Evolutionary conservation across 2,113 vertebrate genomes (phyloP), one percentile per base, ranked within the genome.

Genomic region (Urocitellus parryii): DNA sequence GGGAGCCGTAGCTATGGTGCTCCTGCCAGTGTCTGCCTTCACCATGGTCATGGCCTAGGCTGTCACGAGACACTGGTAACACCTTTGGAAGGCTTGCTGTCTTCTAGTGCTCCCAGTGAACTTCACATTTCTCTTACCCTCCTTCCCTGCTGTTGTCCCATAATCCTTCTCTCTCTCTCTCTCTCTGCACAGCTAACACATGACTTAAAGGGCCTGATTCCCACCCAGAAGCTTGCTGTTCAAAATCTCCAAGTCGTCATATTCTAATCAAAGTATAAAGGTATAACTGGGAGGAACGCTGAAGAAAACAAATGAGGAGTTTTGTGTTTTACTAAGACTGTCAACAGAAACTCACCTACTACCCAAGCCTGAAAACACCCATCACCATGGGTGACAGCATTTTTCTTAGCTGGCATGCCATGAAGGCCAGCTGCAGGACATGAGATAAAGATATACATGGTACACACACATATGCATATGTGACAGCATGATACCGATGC

Each of bases 51-150:
- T 95, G 1, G 96, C 97, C 42, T 99, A 98, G 98, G 97, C 98
- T 96, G 93, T 98, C 90, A 76, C 99, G 96, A 98, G 98, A 97
- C 98, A 98, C 94, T 98, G 98, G 82, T 98, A 98, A 51, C 96
- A 96, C 80, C 97, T 67, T 39, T 98, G 98, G 98, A 79, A 93
- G 97, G 65, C 78, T 93, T 92, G 76, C 61, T 96, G 91, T 48
- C 1, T 77, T 97, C 90, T 85, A 96, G 94, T 97, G 96, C 88
- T 90, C 97, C 92, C 91, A 84, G 51, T 95, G 0, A 97, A 96
- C 91, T 91, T 51, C 53, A 87, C 72, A 16, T 90, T 97, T 97
- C 68, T 93, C 34, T 91, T 32, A 67, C n/a, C 79, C 76, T 91
- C 37, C 74, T 48, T 53, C 91, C 65, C 91, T 91, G 34, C 80